Conservation (phyloP, 1,140 invertebrate genomes). For the Eurosta solidaginis region DNA sequence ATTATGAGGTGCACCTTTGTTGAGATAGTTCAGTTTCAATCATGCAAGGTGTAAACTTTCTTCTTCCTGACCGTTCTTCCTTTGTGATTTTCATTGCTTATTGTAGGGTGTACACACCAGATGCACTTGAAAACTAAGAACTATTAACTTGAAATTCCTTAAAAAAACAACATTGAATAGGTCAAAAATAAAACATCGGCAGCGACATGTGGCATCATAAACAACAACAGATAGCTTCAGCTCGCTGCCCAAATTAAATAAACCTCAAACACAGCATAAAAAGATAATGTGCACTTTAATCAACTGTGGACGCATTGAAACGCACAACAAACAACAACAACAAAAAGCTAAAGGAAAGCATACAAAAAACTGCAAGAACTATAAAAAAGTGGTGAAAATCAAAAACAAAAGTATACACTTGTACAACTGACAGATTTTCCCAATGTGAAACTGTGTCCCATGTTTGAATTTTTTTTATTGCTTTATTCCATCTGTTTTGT, state of each 20-base stretch:
- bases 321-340: neutral
- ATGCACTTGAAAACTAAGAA: constrained; percentile 3
- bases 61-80: no score
- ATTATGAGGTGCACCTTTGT: no score
- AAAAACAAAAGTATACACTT: constrained; percentile 40
- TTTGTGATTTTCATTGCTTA: no score
- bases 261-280: neutral
- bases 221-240: neutral
- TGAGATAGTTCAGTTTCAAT: no score
- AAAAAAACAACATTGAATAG: neutral
- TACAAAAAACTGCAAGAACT: neutral
- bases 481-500: neutral
- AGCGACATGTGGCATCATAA: constrained; percentile 8
- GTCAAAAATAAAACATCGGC: neutral
- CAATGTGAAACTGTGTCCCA: constrained; percentile 48
- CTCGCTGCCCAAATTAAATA: neutral
- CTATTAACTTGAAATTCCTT: no score
- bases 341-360: neutral
- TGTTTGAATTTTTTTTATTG: constrained; percentile 36
- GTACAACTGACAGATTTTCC: constrained; percentile 34
- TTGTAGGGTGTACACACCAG: neutral
- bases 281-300: neutral
- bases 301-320: neutral
- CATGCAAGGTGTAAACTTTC: no score
- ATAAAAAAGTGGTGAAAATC: neutral